Evolutionary conservation across 2,888 invertebrate species (phyloP), one percentile per base, ranked within the genome.

Genomic region (Omphaloscelis lunosa): DNA sequence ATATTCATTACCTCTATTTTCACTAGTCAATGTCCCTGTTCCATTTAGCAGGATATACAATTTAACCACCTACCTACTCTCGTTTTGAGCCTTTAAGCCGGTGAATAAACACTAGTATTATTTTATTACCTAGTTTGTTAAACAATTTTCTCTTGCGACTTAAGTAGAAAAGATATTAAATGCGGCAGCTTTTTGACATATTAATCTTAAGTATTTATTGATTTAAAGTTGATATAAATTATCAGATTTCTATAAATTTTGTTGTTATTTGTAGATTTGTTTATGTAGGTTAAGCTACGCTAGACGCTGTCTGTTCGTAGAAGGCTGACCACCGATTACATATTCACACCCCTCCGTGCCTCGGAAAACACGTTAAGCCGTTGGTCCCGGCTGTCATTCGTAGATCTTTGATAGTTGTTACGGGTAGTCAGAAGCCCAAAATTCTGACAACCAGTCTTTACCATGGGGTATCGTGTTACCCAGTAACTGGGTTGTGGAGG

Each of bases 121-220:
- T 79, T 72, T 83, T 79, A 83, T 71, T 73, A 58, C 41, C 75
- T 45, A 41, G 59, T 68, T 53, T 34, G 58, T 58, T 6, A 23
- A 63, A 73, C 8, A 34, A 61, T 71, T 82, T 75, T 73, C 69
- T 73, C 34, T 73, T 56, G 56, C 45, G 41, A 45, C 27, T 45
- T 67, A 72, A 59, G 58, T 58, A 34, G 41, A 78, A 69, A 65
- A 15, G 4, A 51, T n/a, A 63, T 62, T 51, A 61, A 78, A 83
- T 71, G 66, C 62, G 62, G 72, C 41, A 72, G 58, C 65, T 11
- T 58, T 72, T 79, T 69, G 58, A 72, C 61, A 67, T 72, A 71
- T 65, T 69, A 79, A 83, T 83, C 72, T 69, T 75, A 23, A n/a
- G 27, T 75, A 61, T 69, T 72, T 79, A 83, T 58, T 75, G 65